A percentile compares a stretch with the other conserved stretches of the same genome.
phyloP scores from a whole-genome alignment of 2,888 invertebrate genomes.

The Zeuzera pyrina region DNA sequence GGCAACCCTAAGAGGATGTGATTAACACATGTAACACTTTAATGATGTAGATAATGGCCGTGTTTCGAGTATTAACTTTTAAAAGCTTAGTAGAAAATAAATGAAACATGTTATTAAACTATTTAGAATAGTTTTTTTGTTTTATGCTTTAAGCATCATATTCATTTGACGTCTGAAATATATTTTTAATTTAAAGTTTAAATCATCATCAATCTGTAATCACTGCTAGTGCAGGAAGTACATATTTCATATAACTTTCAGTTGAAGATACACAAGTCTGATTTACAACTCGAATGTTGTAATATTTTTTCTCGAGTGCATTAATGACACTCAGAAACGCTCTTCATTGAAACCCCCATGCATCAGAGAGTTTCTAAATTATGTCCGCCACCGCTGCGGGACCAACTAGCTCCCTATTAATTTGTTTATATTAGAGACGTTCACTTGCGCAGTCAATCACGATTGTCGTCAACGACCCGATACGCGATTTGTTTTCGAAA shows the following conservation, averaged over 20 bases:
- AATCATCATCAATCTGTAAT: constrained; percentile 47
- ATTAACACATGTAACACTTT: constrained; percentile 60
- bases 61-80: constrained; percentile 26
- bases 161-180: constrained; percentile 30
- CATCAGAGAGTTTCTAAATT: constrained; percentile 29
- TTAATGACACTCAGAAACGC: constrained; percentile 38
- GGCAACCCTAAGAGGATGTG: constrained; percentile 44
- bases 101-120: no score
- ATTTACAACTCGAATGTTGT: constrained; percentile 42
- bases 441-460: constrained; percentile 72
- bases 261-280: no score
- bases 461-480: constrained; percentile 67
- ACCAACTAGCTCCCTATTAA: constrained; percentile 58
- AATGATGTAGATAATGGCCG: constrained; percentile 47
- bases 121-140: no score
- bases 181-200: constrained; percentile 55
- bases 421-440: constrained; percentile 71
- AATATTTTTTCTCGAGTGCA: constrained; percentile 47
- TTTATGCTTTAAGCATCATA: no score
- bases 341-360: constrained; percentile 31
- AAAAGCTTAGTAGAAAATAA: no score
- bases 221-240: constrained; percentile 43
- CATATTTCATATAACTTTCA: no score
- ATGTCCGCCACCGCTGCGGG: constrained; percentile 34
- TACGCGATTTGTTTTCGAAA: constrained; percentile 71